A percentile compares a stretch with the other conserved stretches of the same genome.
Conservation (phyloP, 2,113 vertebrate genomes). For the Narcine bancroftii region DNA sequence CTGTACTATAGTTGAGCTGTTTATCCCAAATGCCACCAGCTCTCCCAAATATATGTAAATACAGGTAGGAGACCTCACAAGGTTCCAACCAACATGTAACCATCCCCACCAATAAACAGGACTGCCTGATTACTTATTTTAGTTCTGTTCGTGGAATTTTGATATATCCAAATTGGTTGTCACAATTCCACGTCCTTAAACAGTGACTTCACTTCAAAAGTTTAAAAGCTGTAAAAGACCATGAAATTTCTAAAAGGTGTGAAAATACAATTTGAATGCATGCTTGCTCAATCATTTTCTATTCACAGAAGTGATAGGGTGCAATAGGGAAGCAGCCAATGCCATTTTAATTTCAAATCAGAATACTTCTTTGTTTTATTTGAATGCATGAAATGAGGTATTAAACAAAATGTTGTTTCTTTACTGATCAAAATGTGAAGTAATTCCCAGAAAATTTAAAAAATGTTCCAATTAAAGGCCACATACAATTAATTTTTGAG, state of each 20-base stretch:
- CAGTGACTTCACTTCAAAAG: background rate
- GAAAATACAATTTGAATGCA: background rate
- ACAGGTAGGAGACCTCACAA: background rate
- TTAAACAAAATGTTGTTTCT: background rate
- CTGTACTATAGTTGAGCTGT: background rate
- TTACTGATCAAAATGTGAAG: background rate
- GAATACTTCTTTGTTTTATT: background rate
- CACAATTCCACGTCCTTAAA: background rate
- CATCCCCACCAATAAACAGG: background rate
- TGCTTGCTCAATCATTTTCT: background rate
- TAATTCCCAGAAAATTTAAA: background rate
- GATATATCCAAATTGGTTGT: background rate
- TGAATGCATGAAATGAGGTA: background rate
- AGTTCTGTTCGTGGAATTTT: background rate
- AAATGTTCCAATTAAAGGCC: background rate
- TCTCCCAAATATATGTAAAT: background rate
- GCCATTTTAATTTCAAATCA: background rate
- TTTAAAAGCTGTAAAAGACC: background rate
- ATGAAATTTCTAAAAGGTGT: background rate
- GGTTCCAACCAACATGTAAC: background rate
- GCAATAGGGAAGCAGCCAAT: background rate
- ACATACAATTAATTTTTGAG: background rate
- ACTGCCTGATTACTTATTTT: background rate
- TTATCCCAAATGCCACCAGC: background rate
- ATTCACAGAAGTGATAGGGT: background rate